Percentiles rank a stretch among this genome's conserved stretches.
Evolutionary conservation across 2,113 vertebrate species (phyloP).

Genomic region (Spilogale gracilis): DNA sequence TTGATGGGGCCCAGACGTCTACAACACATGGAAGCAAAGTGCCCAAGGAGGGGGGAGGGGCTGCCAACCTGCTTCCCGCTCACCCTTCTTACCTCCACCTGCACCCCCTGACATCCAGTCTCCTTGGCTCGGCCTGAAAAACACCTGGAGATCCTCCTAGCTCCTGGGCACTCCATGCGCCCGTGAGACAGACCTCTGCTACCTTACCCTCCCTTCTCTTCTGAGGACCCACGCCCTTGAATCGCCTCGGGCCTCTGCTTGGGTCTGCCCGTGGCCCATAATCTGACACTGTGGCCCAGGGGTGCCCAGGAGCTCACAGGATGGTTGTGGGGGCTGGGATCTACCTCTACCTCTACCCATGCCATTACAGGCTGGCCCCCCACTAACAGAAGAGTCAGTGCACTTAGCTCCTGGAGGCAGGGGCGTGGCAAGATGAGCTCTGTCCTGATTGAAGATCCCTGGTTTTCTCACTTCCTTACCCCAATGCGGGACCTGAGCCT

Average conservation of each 20-base stretch:
- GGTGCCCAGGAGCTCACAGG: background rate
- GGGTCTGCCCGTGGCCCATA: background rate
- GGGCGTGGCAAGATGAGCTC: fast-evolving
- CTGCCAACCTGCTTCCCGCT: background rate
- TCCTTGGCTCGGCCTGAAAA: background rate
- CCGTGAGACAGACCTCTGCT: background rate
- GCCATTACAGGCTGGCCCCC: background rate
- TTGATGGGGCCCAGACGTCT: fast-evolving
- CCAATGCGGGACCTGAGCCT: background rate
- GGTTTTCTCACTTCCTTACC: background rate
- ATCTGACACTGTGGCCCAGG: background rate
- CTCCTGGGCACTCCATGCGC: fast-evolving
- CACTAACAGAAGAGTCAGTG: background rate
- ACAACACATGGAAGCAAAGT: fast-evolving
- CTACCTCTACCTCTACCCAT: fast-evolving
- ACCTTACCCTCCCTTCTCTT: background rate
- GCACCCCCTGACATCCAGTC: fast-evolving
- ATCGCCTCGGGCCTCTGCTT: too few relatives aligned
- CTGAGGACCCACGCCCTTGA: background rate
- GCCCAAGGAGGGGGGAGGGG: too few relatives aligned
- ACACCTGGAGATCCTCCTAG: background rate
- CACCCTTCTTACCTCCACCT: background rate
- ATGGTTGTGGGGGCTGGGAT: background rate
- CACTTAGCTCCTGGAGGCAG: fast-evolving
- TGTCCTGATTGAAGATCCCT: background rate